Base-by-base conservation (phyloP, 2,113 vertebrate species). In the Furnarius figulus region DNA sequence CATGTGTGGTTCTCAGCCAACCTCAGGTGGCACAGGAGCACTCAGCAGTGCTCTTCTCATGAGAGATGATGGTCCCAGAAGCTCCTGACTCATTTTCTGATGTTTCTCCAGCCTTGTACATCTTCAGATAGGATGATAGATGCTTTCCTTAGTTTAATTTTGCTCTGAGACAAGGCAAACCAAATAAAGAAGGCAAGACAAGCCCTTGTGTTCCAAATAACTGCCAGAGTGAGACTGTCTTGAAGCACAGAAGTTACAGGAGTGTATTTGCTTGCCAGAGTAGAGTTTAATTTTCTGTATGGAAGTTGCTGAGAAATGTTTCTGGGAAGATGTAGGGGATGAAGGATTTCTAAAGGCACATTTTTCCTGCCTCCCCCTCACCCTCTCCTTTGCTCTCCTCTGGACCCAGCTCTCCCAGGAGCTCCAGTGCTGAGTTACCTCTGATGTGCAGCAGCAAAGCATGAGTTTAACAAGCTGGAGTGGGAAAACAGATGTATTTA, bases 201-300 rank as follows among this genome's bases (percentile, higher is more conserved):
- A 85, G 37, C 39, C 35, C 21, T 89, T 22, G 7, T 87, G 58
- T 42, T 85, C 62, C 80, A n/a, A 61, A 16, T 15, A 86, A 89
- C 71, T 14, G 33, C 24, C 55, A 81, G 58, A 71, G 31, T 0
- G 8, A 70, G 67, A 33, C 65, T 46, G 65, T n/a, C 55, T 18
- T n/a, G 35, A 94, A 84, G 66, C 52, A 87, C 49, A 37, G 49
- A 50, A 89, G 49, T 63, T 81, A 83, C 8, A 15, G 9, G 71
- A 87, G 81, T n/a, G 21, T 12, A 72, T 91, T 74, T 65, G 25
- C 77, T 55, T 87, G 61, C 53, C 59, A 53, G 52, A 53, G 23
- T 14, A 33, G 83, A 75, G 66, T 85, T 97, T 91, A 89, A 91
- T 91, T 95, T 89, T 91, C 94, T 77, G 53, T 85, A 74, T 87